Percentiles rank a stretch among this genome's conserved stretches.
These are phyloP conservation scores for Tetragonisca angustula DNA, from an alignment of 2,888 invertebrate species.

Conservation along the genomic window DNA sequence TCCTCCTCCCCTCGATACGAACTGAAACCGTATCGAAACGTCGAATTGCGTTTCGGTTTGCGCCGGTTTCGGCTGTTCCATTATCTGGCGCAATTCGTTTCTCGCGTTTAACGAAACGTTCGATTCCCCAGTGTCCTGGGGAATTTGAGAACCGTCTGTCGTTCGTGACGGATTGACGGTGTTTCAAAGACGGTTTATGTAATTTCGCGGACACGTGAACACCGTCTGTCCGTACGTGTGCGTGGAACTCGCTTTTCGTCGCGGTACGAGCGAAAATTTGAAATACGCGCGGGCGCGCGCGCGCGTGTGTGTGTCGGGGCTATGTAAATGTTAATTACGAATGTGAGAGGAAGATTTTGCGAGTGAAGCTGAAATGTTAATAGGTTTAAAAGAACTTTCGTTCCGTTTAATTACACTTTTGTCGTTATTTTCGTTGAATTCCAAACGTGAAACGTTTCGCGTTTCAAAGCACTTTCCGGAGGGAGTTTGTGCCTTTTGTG, in stretches of 20 bases:
- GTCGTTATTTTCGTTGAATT: neutral
- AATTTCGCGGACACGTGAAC: neutral
- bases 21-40: conserved; percentile 1
- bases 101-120: neutral
- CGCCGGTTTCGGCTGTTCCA: neutral
- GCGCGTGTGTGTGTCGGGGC: no score
- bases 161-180: neutral
- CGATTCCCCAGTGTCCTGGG: no score
- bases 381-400: neutral
- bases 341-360: neutral
- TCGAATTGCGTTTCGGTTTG: neutral
- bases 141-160: neutral
- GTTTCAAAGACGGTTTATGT: neutral
- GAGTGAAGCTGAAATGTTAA: neutral
- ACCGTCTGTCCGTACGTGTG: no score
- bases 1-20: neutral
- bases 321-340: neutral
- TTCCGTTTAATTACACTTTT: neutral
- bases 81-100: neutral
- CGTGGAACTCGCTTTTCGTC: no score
- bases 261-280: no score
- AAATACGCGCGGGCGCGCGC: no score
- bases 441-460: neutral
- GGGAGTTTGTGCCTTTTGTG: neutral
- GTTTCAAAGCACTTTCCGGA: neutral